Percentiles rank a stretch among this genome's conserved stretches.
phyloP scores from a whole-genome alignment of 2,888 invertebrate genomes.

The Andrena trimmerana region DNA sequence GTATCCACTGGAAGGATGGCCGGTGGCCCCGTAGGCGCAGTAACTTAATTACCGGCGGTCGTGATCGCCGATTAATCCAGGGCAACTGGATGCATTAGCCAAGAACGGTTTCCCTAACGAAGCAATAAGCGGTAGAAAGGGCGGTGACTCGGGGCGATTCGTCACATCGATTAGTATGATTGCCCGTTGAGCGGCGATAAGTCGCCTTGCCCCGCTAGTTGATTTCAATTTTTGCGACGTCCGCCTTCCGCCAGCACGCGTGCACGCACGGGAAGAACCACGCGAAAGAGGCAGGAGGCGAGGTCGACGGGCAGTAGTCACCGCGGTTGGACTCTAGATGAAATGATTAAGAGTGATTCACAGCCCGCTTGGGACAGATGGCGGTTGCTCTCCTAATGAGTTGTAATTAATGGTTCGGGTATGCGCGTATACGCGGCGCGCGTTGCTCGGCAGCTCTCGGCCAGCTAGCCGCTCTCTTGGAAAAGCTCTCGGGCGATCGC shows the following conservation, averaged over 20 bases:
- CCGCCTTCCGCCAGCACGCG: slow-evolving; percentile 2
- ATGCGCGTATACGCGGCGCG: slow-evolving; percentile 78
- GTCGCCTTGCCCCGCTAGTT: slow-evolving; percentile 15
- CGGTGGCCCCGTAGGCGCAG: slow-evolving; percentile 11
- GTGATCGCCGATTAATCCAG: slow-evolving; percentile 53
- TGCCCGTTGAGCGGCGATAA: slow-evolving; percentile 55
- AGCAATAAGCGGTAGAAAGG: slow-evolving; percentile 49
- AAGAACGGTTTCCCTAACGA: slow-evolving; percentile 64
- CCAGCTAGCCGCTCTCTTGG: not conserved
- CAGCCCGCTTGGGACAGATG: slow-evolving; percentile 82
- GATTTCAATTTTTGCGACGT: slow-evolving; percentile 46
- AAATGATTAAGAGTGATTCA: slow-evolving; percentile 84
- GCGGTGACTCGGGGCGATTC: slow-evolving; percentile 54
- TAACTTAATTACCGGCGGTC: slow-evolving; percentile 55
- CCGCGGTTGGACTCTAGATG: slow-evolving; percentile 76
- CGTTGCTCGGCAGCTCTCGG: slow-evolving; percentile 46
- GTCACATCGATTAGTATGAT: slow-evolving; percentile 65
- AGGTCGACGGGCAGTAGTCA: slow-evolving; percentile 58
- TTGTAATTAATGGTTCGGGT: slow-evolving; percentile 84
- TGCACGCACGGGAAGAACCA: not conserved
- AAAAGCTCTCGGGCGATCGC: slow-evolving; percentile 26
- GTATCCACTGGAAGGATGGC: slow-evolving; percentile 5
- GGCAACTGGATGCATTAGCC: slow-evolving; percentile 50
- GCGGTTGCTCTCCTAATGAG: slow-evolving; percentile 84
- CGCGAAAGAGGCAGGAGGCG: slow-evolving; percentile 24